Percentiles rank a stretch among this genome's conserved stretches.
Evolutionary conservation across 2,113 vertebrate species (phyloP).

Genomic region (Microtus montanus): DNA sequence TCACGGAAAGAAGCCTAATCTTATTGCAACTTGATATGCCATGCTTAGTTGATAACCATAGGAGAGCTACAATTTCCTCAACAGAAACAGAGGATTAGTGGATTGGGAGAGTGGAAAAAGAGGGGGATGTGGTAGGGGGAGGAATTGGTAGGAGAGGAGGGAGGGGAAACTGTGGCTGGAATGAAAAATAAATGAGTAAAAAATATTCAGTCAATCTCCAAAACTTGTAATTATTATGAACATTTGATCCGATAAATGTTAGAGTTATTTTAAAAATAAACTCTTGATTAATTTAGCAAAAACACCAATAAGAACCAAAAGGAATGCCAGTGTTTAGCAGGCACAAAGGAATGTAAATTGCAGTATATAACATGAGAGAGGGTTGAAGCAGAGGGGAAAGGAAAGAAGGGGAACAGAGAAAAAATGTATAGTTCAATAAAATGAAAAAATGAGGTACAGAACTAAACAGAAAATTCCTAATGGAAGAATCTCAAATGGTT

Average conservation of each 20-base stretch:
- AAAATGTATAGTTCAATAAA: too few relatives aligned
- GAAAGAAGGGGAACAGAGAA: too few relatives aligned
- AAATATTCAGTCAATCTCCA: neutral
- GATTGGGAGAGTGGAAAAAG: neutral
- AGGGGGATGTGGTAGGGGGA: too few relatives aligned
- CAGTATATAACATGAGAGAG: neutral
- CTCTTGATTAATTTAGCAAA: neutral
- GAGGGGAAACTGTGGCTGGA: neutral
- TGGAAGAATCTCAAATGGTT: too few relatives aligned
- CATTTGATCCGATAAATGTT: neutral
- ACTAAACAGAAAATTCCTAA: too few relatives aligned
- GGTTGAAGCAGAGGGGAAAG: too few relatives aligned
- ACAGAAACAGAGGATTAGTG: neutral
- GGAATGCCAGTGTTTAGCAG: neutral
- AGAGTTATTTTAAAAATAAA: neutral
- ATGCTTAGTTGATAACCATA: neutral
- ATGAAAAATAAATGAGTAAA: neutral
- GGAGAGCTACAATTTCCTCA: neutral
- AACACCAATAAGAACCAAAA: neutral
- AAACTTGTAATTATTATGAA: neutral
- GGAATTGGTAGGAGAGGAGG: neutral
- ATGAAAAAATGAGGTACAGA: too few relatives aligned
- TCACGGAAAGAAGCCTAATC: neutral
- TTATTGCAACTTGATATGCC: neutral
- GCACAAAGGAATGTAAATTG: neutral